A percentile compares a stretch with the other conserved stretches of the same genome.
phyloP scores from a whole-genome alignment of 2,797 vertebrate genomes.

The Syncerus caffer region DNA sequence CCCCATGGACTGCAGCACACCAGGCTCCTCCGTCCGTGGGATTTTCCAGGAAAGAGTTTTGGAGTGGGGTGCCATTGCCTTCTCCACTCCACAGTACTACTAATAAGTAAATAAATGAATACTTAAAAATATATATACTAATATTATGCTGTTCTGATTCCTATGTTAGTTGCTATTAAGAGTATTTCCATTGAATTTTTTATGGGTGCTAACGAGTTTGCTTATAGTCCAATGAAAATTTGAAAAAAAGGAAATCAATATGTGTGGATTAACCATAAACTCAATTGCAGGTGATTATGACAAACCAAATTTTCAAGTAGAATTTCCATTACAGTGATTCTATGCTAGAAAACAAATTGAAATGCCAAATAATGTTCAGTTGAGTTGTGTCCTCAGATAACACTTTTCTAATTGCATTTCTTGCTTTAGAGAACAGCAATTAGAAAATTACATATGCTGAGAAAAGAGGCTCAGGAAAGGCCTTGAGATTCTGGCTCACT shows the following conservation, averaged over 20 bases:
- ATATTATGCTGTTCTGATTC: background rate
- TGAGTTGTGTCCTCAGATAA: conserved; percentile 74
- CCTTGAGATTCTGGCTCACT: conserved; percentile 54
- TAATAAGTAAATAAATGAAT: background rate
- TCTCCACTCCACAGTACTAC: background rate
- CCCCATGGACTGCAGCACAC: too few species aligned
- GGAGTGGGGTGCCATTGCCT: too few species aligned
- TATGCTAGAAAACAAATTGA: conserved; percentile 60
- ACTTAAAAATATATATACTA: background rate
- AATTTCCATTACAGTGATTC: conserved; percentile 47
- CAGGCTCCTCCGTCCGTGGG: too few species aligned
- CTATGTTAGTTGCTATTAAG: background rate
- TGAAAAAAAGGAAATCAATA: background rate
- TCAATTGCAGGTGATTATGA: conserved; percentile 40
- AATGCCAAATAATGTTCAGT: conserved; percentile 64
- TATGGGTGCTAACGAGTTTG: background rate
- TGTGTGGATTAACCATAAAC: background rate
- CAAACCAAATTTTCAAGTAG: conserved; percentile 37
- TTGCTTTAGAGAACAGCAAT: conserved; percentile 72
- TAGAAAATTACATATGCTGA: conserved; percentile 73
- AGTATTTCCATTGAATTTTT: background rate
- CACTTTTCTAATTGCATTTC: conserved; percentile 71
- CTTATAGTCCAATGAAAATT: background rate
- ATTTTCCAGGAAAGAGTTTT: too few species aligned
- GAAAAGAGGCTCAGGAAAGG: conserved; percentile 56